Conservation (phyloP, 2,888 invertebrate genomes). For the Catocala sponsa region DNA sequence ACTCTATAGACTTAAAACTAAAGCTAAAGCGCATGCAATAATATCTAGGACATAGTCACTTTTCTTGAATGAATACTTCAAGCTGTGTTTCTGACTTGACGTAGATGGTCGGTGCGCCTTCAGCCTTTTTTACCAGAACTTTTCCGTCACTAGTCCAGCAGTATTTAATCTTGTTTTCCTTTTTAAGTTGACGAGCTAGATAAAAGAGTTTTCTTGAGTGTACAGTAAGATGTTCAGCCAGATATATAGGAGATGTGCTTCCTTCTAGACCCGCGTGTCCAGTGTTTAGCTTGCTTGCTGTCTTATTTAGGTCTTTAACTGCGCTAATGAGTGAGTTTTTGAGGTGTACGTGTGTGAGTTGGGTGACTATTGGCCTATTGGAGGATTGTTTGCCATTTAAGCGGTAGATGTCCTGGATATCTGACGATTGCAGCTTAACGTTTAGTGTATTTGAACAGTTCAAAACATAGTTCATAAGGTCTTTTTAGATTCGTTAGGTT, state of each 20-base stretch:
- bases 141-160: constrained; percentile 13
- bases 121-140: constrained; percentile 6
- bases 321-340: constrained; percentile 1
- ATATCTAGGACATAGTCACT: background rate
- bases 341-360: background rate
- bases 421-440: background rate
- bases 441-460: constrained; percentile 6
- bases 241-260: background rate
- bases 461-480: background rate
- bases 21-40: background rate
- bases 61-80: background rate
- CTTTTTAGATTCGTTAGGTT: constrained; percentile 6
- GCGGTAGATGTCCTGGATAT: background rate
- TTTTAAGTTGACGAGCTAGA: constrained; percentile 3
- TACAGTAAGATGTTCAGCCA: constrained; percentile 1
- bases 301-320: constrained; percentile 1
- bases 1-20: background rate
- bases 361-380: constrained; percentile 3
- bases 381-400: background rate
- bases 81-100: background rate
- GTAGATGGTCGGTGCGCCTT: constrained; percentile 1
- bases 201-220: constrained; percentile 9
- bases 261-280: background rate
- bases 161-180: constrained; percentile 7
- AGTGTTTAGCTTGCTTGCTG: background rate